phyloP scores from a whole-genome alignment of 2,888 invertebrate genomes.

The Troides helena region DNA sequence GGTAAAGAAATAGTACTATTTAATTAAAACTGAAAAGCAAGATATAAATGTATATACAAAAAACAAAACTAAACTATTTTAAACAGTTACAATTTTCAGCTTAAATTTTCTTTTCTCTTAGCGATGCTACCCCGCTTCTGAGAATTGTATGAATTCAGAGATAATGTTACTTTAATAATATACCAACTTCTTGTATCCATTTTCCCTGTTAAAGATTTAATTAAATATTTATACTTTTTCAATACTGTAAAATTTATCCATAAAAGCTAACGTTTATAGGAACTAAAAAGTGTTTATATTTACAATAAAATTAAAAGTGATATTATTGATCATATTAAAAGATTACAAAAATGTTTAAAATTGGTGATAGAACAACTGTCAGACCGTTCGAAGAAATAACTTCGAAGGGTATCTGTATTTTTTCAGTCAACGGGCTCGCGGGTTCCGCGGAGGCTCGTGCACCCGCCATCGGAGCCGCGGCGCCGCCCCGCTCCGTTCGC shows the following conservation, averaged over 20 bases:
- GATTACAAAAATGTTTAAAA: slow-evolving; percentile 37
- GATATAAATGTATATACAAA: background rate
- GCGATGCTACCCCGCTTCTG: background rate
- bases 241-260: too few relatives aligned
- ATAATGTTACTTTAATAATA: slow-evolving; percentile 17
- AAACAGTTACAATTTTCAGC: slow-evolving; percentile 12
- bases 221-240: too few relatives aligned
- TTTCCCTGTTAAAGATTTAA: slow-evolving; percentile 1
- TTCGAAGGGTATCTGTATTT: slow-evolving; percentile 70
- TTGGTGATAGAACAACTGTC: slow-evolving; percentile 46
- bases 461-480: slow-evolving; percentile 71
- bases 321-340: background rate
- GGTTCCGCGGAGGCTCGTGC: slow-evolving; percentile 63
- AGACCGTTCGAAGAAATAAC: slow-evolving; percentile 64
- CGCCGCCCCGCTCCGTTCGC: slow-evolving; percentile 79
- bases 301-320: too few relatives aligned
- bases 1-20: background rate
- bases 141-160: slow-evolving; percentile 22
- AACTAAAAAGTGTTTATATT: too few relatives aligned
- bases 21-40: background rate
- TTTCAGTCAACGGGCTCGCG: slow-evolving; percentile 54
- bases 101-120: slow-evolving; percentile 1
- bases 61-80: slow-evolving; percentile 4
- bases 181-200: slow-evolving; percentile 8
- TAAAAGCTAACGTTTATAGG: too few relatives aligned